A percentile compares a stretch with the other conserved stretches of the same genome.
Conservation (phyloP, 2,113 vertebrate species). For the Amblyornis subalaris region DNA sequence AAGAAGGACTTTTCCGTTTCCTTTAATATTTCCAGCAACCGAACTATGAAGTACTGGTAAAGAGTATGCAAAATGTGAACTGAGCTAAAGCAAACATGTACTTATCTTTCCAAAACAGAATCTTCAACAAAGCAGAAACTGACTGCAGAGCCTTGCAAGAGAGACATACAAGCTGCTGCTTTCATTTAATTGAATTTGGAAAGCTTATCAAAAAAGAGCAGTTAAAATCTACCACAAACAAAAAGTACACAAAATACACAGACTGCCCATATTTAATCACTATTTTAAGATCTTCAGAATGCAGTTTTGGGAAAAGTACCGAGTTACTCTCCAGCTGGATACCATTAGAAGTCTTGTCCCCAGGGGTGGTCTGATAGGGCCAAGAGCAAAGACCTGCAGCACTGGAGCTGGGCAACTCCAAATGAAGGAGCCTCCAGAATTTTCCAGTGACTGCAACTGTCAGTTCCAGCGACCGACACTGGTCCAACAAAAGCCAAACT, state of each 20-base stretch:
- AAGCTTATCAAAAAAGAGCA: neutral
- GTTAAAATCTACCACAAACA: neutral
- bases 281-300: neutral
- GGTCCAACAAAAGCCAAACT: neutral
- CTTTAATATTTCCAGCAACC: neutral
- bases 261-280: neutral
- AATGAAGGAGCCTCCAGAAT: neutral
- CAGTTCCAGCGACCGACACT: neutral
- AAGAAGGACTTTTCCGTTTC: neutral
- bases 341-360: neutral
- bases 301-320: neutral
- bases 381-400: accelerated
- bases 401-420: neutral
- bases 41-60: neutral
- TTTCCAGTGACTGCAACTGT: neutral
- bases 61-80: neutral
- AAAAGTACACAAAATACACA: neutral
- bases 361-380: accelerated
- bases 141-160: neutral
- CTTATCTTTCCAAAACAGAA: neutral
- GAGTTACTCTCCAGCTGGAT: neutral
- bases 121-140: neutral
- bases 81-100: neutral
- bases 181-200: neutral
- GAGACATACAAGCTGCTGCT: neutral